A percentile compares a stretch with the other conserved stretches of the same genome.
phyloP scores from a whole-genome alignment of 2,797 vertebrate species.

The Melanotaenia boesemani region DNA sequence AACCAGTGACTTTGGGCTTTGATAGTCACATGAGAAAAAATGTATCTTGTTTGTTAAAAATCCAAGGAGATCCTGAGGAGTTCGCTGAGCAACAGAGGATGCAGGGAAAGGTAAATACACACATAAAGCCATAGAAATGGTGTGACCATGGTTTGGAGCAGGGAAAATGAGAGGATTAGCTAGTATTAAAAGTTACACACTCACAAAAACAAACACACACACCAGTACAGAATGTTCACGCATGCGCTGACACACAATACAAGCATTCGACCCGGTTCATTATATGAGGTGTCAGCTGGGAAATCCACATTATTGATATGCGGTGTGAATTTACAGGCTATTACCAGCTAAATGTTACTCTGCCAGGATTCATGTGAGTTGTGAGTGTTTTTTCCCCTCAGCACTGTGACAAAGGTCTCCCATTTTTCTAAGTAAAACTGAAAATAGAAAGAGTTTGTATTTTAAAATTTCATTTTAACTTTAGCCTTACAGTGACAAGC shows the following conservation, averaged over 20 bases:
- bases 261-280: slow-evolving; percentile 57
- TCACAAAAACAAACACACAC: slow-evolving; percentile 13
- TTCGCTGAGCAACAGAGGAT: slow-evolving; percentile 18
- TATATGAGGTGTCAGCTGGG: slow-evolving; percentile 45
- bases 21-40: slow-evolving; percentile 44
- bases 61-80: slow-evolving; percentile 43
- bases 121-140: slow-evolving; percentile 3
- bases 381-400: slow-evolving; percentile 23
- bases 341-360: slow-evolving; percentile 49
- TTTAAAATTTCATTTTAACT: background rate
- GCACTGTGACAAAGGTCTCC: slow-evolving; percentile 10
- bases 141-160: slow-evolving; percentile 38
- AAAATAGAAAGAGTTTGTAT: background rate
- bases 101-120: slow-evolving; percentile 14
- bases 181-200: slow-evolving; percentile 54
- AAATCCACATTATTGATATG: slow-evolving; percentile 65
- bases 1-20: slow-evolving; percentile 33
- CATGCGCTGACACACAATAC: slow-evolving; percentile 9
- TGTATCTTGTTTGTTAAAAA: slow-evolving; percentile 24
- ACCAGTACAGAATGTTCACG: slow-evolving; percentile 21
- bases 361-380: slow-evolving; percentile 9
- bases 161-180: slow-evolving; percentile 58
- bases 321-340: slow-evolving; percentile 52
- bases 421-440: background rate
- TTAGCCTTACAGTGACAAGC: background rate